Base-by-base conservation (phyloP, 2,888 invertebrate genomes). In the Heterodera filipjevi region DNA sequence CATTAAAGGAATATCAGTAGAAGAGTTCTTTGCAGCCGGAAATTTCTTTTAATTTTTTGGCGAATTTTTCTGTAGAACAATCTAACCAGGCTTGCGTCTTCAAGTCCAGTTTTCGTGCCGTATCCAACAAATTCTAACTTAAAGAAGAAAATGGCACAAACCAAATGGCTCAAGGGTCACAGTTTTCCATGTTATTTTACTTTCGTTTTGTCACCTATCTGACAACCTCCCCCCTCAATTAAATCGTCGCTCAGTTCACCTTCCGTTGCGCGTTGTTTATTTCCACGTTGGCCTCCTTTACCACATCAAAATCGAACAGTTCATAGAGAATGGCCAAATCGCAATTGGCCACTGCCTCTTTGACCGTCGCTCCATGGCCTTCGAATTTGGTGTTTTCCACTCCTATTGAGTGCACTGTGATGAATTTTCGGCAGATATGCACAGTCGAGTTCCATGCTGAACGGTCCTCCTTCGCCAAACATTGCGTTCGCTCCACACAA, bases 231-330 rank as follows among this genome's bases (percentile, higher is more conserved):
- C n/a, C n/a, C n/a, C n/a, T n/a, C n/a, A n/a, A n/a, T n/a, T n/a
- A n/a, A n/a, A n/a, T n/a, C n/a, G n/a, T n/a, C n/a, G n/a, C n/a
- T 44, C 44, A 70, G 44, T 59, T 12, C 46, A 75, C 75, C 66
- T 75, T 75, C 33, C 75, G 64, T 16, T 53, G 44, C 19, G 16
- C 19, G 30, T 66, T 53, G 30, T 75, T 53, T 12, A 75, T 30
- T n/a, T 75, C 75, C 75, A 75, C 44, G 30, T 33, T 75, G 44
- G 75, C 64, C 33, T 75, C 75, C 33, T 64, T 53, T 19, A 75
- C 12, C 8, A 64, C 30, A 33, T 75, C 75, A 39, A 75, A 75
- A 46, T 75, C 75, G 33, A 44, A 75, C 33, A 75, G 46, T 19
- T 75, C 75, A 19, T 33, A 46, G 2, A 75, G 30, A 27, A 75